Evolutionary conservation across 1,140 invertebrate genomes (phyloP), one percentile per base, ranked within the genome.

Genomic region (Drosophila sp.): DNA sequence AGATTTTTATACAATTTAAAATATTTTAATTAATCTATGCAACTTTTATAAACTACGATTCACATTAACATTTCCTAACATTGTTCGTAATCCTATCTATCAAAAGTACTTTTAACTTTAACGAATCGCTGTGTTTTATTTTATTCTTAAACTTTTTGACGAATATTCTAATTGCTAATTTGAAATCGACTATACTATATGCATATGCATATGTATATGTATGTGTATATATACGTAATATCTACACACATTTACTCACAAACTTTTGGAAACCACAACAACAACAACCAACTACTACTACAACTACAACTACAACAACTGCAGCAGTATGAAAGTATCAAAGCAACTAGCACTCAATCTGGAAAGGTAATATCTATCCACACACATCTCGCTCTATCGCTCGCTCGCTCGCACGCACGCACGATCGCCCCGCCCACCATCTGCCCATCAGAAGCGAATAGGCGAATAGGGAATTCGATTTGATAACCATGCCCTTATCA

Each of bases 391-490:
- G 53, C 54, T 70, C 72, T 67, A 13, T 51, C 72, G 75, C 36
- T 48, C 63, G 58, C 57, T 65, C 34, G 36, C 48, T 53, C 76
- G 65, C 62, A 45, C 43, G 50, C 53, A 45, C 56, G 51, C 51
- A 50, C 62, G 46, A 43, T 54, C 63, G 36, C 57, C 36, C 6
- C 43, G 29, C 27, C 27, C 51, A 54, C 29, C 63, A 46, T 54
- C n/a, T 32, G 43, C 63, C 43, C 62, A 78, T 74, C 54, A 21
- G 61, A 76, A 65, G 57, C 62, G 34, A 76, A 54, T 76, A 75
- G 66, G 90, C 90, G 90, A 91, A 84, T 84, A 91, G 90, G 86
- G 90, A 90, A 69, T 80, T 71, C 74, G 46, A 51, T 54, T 45
- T 29, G 36, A 63, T 41, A 63, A 40, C 9, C 73, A 78, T 56